Conservation (phyloP, 2,797 vertebrate species). For the Sebastes elongatus region DNA sequence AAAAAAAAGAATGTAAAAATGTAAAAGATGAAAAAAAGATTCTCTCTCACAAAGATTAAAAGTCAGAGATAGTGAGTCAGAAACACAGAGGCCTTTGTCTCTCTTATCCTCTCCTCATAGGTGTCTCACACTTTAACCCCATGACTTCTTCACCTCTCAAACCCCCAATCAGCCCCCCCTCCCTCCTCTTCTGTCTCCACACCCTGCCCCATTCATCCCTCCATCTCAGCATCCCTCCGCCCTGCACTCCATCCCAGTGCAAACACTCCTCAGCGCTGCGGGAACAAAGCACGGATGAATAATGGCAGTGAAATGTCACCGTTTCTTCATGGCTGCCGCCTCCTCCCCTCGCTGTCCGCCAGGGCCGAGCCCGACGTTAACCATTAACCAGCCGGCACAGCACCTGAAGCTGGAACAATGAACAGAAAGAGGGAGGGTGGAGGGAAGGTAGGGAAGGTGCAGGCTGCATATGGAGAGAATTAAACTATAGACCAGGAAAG, state of each 20-base stretch:
- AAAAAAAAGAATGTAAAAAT: neutral
- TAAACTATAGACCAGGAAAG: neutral
- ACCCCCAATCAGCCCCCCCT: slow-evolving; percentile 11
- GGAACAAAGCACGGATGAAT: slow-evolving; percentile 85
- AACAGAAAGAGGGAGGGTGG: slow-evolving; percentile 44
- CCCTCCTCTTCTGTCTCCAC: slow-evolving; percentile 48
- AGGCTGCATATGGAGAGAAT: neutral
- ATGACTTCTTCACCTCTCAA: slow-evolving; percentile 75
- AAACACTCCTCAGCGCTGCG: slow-evolving; percentile 76
- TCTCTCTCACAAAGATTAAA: slow-evolving; percentile 17
- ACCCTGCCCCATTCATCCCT: slow-evolving; percentile 68
- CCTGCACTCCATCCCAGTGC: slow-evolving; percentile 77
- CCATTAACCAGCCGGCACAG: slow-evolving; percentile 77
- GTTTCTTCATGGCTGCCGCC: slow-evolving; percentile 76
- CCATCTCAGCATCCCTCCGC: slow-evolving; percentile 64
- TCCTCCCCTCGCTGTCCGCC: slow-evolving; percentile 50
- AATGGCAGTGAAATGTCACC: slow-evolving; percentile 85
- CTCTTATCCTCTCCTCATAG: slow-evolving; percentile 62
- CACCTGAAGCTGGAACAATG: slow-evolving; percentile 74
- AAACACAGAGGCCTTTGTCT: slow-evolving; percentile 65
- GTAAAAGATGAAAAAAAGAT: neutral
- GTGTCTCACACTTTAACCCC: slow-evolving; percentile 74
- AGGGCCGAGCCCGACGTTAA: slow-evolving; percentile 74
- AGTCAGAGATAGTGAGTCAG: slow-evolving; percentile 38
- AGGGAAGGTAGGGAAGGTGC: slow-evolving; percentile 9